phyloP scores from a whole-genome alignment of 2,888 invertebrate genomes.

The Eledona agricola region DNA sequence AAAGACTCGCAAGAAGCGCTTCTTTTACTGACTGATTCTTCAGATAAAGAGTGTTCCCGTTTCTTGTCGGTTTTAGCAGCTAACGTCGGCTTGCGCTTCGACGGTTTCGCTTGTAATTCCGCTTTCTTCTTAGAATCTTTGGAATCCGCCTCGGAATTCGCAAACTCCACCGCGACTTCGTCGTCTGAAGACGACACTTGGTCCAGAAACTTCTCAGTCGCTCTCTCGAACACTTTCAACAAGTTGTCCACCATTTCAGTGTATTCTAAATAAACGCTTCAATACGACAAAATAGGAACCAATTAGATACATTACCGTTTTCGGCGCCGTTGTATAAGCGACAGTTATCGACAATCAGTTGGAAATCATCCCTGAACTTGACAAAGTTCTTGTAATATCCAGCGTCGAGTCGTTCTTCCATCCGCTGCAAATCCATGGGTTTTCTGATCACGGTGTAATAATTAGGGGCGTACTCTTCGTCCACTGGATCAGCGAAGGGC shows the following conservation, averaged over 20 bases:
- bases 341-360: slow-evolving; percentile 92
- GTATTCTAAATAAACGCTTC: slow-evolving; percentile 71
- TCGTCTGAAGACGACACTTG: slow-evolving; percentile 83
- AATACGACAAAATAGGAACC: slow-evolving; percentile 17
- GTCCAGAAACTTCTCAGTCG: slow-evolving; percentile 84
- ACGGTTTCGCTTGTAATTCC: slow-evolving; percentile 42
- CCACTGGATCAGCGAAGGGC: slow-evolving; percentile 94
- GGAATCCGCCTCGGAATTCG: slow-evolving; percentile 60
- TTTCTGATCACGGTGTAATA: slow-evolving; percentile 77
- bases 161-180: slow-evolving; percentile 76
- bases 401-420: slow-evolving; percentile 86
- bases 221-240: slow-evolving; percentile 81
- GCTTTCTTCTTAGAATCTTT: slow-evolving; percentile 32
- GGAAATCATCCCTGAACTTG: slow-evolving; percentile 88
- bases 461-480: slow-evolving; percentile 91
- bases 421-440: slow-evolving; percentile 88
- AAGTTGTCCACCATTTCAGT: slow-evolving; percentile 88
- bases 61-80: slow-evolving; percentile 55
- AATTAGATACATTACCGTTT: slow-evolving; percentile 72
- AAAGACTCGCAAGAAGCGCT: slow-evolving; percentile 23
- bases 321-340: slow-evolving; percentile 91
- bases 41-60: slow-evolving; percentile 52
- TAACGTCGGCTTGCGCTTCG: slow-evolving; percentile 54
- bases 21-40: slow-evolving; percentile 43
- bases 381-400: slow-evolving; percentile 81